These are phyloP conservation scores for Brachionus plicatilis DNA, from an alignment of 1,140 invertebrate genomes.

Conservation along the genomic window DNA sequence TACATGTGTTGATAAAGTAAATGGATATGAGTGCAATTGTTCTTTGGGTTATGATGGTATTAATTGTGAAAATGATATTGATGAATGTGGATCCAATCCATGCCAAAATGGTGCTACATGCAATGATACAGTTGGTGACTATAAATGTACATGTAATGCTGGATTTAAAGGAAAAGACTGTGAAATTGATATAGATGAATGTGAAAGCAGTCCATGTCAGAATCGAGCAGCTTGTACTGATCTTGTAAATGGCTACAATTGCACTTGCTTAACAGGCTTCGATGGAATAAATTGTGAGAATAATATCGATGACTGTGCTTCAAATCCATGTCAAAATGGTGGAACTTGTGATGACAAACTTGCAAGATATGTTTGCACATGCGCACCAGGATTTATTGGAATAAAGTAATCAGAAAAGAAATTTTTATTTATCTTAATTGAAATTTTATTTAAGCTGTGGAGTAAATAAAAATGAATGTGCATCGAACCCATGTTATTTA, in stretches of 20 bases:
- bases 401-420: background rate
- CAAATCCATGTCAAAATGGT: conserved; percentile 33
- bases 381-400: background rate
- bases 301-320: conserved; percentile 34
- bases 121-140: conserved; percentile 63
- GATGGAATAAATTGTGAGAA: conserved; percentile 46
- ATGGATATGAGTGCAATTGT: conserved; percentile 5
- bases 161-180: conserved; percentile 76
- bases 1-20: background rate
- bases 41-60: background rate
- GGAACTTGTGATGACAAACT: background rate
- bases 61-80: conserved; percentile 30
- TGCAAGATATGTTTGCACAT: background rate
- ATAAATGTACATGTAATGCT: conserved; percentile 85
- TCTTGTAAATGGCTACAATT: conserved; percentile 41
- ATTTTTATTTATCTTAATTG: background rate
- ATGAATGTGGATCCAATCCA: conserved; percentile 41
- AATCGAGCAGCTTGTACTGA: background rate
- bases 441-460: conserved; percentile 12
- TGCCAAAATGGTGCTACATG: conserved; percentile 43
- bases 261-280: conserved; percentile 60
- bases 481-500: background rate
- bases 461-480: conserved; percentile 38
- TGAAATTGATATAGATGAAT: conserved; percentile 41
- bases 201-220: background rate